Conservation (phyloP, 2,113 vertebrate genomes). For the Chitala chitala region DNA sequence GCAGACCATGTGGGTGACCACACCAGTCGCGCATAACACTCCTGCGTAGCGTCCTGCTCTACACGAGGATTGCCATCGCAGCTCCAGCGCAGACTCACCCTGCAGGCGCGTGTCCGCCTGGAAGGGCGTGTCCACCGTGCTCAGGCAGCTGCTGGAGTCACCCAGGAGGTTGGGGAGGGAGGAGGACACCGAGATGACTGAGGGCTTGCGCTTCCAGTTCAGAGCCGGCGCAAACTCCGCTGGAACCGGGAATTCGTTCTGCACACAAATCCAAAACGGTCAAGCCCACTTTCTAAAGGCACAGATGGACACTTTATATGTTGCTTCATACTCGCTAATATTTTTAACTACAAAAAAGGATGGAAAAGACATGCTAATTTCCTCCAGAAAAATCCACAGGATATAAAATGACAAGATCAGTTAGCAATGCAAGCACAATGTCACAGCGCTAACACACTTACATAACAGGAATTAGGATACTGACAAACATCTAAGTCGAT, state of each 20-base stretch:
- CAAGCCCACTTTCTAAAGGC: too few species aligned
- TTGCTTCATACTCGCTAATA: too few species aligned
- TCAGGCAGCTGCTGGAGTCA: conserved; percentile 69
- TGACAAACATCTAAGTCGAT: too few species aligned
- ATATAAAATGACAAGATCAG: neutral
- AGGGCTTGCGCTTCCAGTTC: conserved; percentile 85
- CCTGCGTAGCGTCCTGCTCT: too few species aligned
- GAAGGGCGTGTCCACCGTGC: conserved; percentile 65
- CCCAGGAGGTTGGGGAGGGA: conserved; percentile 77
- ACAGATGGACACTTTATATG: too few species aligned
- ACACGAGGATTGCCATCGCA: neutral
- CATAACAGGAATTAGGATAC: too few species aligned
- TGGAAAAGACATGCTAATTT: too few species aligned
- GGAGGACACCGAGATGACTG: conserved; percentile 66
- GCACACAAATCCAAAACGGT: neutral
- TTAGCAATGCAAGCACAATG: too few species aligned
- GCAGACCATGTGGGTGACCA: too few species aligned
- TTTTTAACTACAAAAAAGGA: too few species aligned
- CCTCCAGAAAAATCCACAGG: neutral
- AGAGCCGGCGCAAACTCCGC: conserved; percentile 75
- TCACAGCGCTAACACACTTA: too few species aligned
- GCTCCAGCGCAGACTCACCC: conserved; percentile 45
- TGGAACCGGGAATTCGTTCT: conserved; percentile 58
- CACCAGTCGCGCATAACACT: too few species aligned
- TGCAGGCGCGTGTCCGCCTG: conserved; percentile 66